These are phyloP conservation scores for Chiridota heheva DNA, from an alignment of 35 echinoderm and acorn worm genomes.

Conservation along the genomic window DNA sequence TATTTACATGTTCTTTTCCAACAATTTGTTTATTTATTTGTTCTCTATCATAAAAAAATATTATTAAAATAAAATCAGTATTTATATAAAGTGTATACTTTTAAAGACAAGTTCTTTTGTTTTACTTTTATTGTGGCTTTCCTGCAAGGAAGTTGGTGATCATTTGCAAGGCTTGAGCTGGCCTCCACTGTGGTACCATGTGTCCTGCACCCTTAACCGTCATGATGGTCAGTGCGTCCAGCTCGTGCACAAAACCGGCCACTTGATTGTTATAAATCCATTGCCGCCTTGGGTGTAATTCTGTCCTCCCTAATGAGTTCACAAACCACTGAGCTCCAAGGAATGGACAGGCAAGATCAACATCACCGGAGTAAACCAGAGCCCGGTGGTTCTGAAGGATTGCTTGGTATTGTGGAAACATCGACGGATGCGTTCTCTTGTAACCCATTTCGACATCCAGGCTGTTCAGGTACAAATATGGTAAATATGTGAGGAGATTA, in stretches of 20 bases:
- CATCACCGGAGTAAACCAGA: conserved; percentile 83
- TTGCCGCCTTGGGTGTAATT: not conserved
- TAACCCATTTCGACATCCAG: conserved; percentile 45
- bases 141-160: conserved; percentile 72
- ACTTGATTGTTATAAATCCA: conserved; percentile 82
- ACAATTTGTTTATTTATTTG: too few relatives aligned
- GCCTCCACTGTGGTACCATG: conserved; percentile 82
- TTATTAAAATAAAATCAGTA: too few relatives aligned
- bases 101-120: too few relatives aligned
- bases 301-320: conserved; percentile 32
- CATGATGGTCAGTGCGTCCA: conserved; percentile 68
- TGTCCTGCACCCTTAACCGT: conserved; percentile 92
- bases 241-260: conserved; percentile 80
- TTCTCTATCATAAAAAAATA: too few relatives aligned
- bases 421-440: conserved; percentile 39
- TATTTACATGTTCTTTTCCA: too few relatives aligned
- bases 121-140: conserved; percentile 64
- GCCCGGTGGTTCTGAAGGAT: conserved; percentile 55
- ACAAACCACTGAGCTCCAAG: conserved; percentile 74
- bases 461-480: too few relatives aligned
- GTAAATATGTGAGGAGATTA: too few relatives aligned
- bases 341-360: conserved; percentile 80
- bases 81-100: too few relatives aligned
- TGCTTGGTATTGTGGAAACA: conserved; percentile 47
- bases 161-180: conserved; percentile 82